phyloP scores from a whole-genome alignment of 2,888 invertebrate species.

The Octonoba sinensis region DNA sequence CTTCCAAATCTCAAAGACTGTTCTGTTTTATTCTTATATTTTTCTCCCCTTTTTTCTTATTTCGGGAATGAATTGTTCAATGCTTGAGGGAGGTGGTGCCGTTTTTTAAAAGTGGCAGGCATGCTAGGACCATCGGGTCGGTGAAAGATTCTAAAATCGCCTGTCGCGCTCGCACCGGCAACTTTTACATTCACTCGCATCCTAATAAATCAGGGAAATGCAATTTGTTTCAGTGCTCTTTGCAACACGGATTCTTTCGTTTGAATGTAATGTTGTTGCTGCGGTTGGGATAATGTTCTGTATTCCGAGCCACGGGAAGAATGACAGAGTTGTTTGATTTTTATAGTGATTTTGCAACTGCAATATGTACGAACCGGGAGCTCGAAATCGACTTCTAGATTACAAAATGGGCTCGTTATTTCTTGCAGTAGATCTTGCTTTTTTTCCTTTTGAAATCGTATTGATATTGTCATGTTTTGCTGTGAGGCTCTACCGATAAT shows the following conservation, averaged over 20 bases:
- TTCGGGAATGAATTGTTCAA: constrained; percentile 12
- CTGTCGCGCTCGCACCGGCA: neutral
- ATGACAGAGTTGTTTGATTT: too few relatives aligned
- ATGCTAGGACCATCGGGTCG: neutral
- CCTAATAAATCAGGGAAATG: constrained; percentile 24
- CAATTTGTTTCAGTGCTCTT: constrained; percentile 1
- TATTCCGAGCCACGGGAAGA: too few relatives aligned
- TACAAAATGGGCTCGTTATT: too few relatives aligned
- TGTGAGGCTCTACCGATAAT: too few relatives aligned
- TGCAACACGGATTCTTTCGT: neutral
- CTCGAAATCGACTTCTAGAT: too few relatives aligned
- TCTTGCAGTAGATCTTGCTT: too few relatives aligned
- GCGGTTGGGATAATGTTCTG: too few relatives aligned
- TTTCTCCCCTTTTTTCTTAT: neutral
- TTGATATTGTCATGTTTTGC: too few relatives aligned
- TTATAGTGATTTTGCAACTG: too few relatives aligned
- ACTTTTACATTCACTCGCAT: constrained; percentile 23
- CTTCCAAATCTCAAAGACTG: constrained; percentile 54
- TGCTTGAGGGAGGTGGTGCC: neutral
- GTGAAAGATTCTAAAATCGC: constrained; percentile 8
- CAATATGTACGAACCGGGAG: too few relatives aligned
- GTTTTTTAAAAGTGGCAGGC: constrained; percentile 15
- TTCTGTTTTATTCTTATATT: constrained; percentile 41
- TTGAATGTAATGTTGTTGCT: too few relatives aligned
- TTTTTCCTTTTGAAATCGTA: too few relatives aligned